Base-by-base conservation (phyloP, 1,140 invertebrate species). In the Belonocnema kinseyi region DNA sequence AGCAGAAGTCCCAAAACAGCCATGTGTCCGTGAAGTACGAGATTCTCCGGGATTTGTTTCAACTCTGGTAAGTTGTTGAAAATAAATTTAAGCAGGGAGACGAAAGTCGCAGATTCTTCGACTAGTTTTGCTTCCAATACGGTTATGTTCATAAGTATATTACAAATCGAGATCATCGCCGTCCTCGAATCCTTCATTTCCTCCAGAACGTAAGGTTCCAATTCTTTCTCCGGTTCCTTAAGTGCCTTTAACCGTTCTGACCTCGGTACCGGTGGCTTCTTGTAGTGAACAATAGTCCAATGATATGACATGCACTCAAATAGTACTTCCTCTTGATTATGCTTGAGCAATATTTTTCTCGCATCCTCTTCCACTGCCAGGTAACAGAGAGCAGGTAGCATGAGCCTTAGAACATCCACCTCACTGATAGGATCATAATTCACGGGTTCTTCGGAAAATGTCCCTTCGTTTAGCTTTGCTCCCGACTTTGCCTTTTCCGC, bases 111-210 rank as follows among this genome's bases (percentile, higher is more conserved):
- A 73, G 95, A 95, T 76, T 95, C 93, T 86, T 97, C 95, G 6
- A 97, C 96, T 17, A 96, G 89, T 88, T 96, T 96, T 0, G 95
- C 93, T 88, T 98, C 97, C 40, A 98, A 88, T 1, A 98, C 97
- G 14, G 96, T 96, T 0, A 98, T 93, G 85, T 98, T 98, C 96
- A 98, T 97, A 56, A 98, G 94, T 61, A 98, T 95, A 83, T 98
- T 98, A 89, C 97, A 98, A 3, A 97, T 93, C 74, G 96, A 96
- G 21, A 97, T 94, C 92, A 98, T 96, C 0, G 96, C 96, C 10
- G 93, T 92, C 74, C 96, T 93, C 0, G 96, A 96, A 86, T 96
- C 95, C 84, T 95, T 95, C 94, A 97, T 96, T 80, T 96, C 95
- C 83, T 96, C 95, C 73, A 96, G 87, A 70, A 95, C 88, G 84